phyloP scores from a whole-genome alignment of 2,888 invertebrate species.

The Pristionchus exspectatus region DNA sequence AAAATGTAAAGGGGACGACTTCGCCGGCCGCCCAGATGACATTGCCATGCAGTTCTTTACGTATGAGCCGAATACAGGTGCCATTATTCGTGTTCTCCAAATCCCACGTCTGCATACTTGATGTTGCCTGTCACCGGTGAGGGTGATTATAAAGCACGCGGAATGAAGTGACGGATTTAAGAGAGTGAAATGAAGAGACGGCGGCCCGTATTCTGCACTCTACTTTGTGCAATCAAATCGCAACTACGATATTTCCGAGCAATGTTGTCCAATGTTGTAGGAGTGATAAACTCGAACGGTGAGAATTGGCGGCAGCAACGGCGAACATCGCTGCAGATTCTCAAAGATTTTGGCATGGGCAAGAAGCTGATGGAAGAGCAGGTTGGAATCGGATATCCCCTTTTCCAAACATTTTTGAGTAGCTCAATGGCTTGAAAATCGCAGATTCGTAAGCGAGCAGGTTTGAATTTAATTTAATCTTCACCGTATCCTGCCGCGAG shows the following conservation, averaged over 20 bases:
- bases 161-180: too few relatives aligned
- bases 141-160: too few relatives aligned
- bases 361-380: slow-evolving; percentile 10
- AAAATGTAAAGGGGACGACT: not conserved
- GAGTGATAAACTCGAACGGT: not conserved
- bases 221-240: not conserved
- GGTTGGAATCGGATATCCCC: too few relatives aligned
- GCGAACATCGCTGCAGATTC: not conserved
- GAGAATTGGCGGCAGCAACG: not conserved
- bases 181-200: too few relatives aligned
- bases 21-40: slow-evolving; percentile 6
- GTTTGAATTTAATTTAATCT: too few relatives aligned
- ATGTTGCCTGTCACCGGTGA: too few relatives aligned
- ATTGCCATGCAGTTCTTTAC: slow-evolving; percentile 11
- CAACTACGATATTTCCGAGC: not conserved
- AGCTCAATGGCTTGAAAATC: too few relatives aligned
- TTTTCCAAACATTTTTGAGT: too few relatives aligned
- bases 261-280: not conserved
- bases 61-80: slow-evolving; percentile 3
- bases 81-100: too few relatives aligned
- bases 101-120: too few relatives aligned
- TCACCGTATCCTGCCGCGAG: not conserved
- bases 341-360: not conserved
- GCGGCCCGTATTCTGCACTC: too few relatives aligned
- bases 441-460: too few relatives aligned